These are phyloP conservation scores for Drosophila pruinosa DNA, from an alignment of 1,140 invertebrate species.

Conservation along the genomic window DNA sequence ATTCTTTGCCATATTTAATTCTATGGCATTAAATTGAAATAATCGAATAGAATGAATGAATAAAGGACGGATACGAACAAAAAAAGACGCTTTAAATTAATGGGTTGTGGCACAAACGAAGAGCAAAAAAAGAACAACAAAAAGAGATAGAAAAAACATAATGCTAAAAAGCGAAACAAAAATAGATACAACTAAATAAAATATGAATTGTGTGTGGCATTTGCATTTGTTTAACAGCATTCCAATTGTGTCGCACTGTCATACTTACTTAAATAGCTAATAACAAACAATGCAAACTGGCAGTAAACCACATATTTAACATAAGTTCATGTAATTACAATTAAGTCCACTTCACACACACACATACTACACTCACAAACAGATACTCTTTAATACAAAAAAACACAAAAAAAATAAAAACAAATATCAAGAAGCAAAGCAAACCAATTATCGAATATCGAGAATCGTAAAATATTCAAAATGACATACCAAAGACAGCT, in stretches of 20 bases:
- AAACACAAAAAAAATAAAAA: not conserved
- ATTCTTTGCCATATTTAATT: constrained; percentile 66
- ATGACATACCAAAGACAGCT: not conserved
- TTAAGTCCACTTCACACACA: constrained; percentile 54
- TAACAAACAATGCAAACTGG: constrained; percentile 47
- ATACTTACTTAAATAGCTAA: constrained; percentile 46
- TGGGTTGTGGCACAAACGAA: constrained; percentile 48
- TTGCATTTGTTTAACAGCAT: constrained; percentile 31
- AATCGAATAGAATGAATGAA: constrained; percentile 25
- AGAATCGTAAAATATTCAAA: not conserved
- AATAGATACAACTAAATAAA: constrained; percentile 17
- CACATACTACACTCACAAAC: not conserved
- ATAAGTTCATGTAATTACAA: constrained; percentile 66
- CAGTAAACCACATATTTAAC: constrained; percentile 53
- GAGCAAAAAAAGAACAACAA: constrained; percentile 8
- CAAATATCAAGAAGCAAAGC: constrained; percentile 3
- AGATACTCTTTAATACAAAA: not conserved
- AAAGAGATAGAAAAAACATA: constrained; percentile 5
- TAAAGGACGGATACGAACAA: not conserved
- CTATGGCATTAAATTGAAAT: constrained; percentile 65
- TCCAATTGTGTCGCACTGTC: constrained; percentile 43
- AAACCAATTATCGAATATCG: constrained; percentile 1
- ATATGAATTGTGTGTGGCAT: constrained; percentile 21
- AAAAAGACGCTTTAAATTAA: constrained; percentile 41
- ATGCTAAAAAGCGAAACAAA: not conserved